Conservation (phyloP, 2,888 invertebrate species). For the Antitype chi region DNA sequence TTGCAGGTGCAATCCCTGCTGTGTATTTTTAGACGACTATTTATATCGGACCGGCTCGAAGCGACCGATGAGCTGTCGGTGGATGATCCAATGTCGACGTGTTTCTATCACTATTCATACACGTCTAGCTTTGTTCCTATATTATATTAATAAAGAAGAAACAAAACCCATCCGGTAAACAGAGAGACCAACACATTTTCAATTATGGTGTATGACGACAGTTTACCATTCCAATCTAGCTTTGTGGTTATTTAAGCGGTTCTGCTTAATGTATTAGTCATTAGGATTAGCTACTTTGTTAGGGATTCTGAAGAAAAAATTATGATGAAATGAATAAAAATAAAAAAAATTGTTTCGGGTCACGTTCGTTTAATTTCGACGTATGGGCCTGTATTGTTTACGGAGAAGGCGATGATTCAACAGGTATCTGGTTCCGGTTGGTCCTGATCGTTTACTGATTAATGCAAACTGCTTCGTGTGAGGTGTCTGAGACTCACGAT, state of each 20-base stretch:
- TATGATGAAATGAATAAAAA: conserved; percentile 25
- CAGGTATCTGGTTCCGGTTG: conserved; percentile 68
- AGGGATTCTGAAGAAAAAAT: conserved; percentile 24
- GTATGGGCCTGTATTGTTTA: conserved; percentile 56
- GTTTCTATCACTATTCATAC: conserved; percentile 65
- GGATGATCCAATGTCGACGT: conserved; percentile 76
- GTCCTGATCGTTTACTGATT: conserved; percentile 67
- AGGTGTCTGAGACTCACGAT: conserved; percentile 62
- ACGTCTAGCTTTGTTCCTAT: conserved; percentile 40
- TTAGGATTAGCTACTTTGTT: conserved; percentile 10
- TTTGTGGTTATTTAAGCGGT: conserved; percentile 22
- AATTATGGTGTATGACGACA: conserved; percentile 32
- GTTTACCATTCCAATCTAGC: conserved; percentile 4
- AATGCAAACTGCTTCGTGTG: conserved; percentile 68
- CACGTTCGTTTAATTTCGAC: conserved; percentile 45
- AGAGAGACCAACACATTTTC: conserved; percentile 24
- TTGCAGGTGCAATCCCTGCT: conserved; percentile 86
- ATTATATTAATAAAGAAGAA: conserved; percentile 26
- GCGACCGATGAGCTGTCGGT: conserved; percentile 79
- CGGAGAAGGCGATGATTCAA: conserved; percentile 63
- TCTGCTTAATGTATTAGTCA: conserved; percentile 35
- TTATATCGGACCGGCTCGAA: conserved; percentile 86
- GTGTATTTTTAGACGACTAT: conserved; percentile 88
- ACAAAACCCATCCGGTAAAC: conserved; percentile 18
- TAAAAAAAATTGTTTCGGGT: conserved; percentile 28